Percentiles rank a stretch among this genome's conserved stretches.
Evolutionary conservation across 2,888 invertebrate genomes (phyloP).

Genomic region (Platerodrilus igneus): DNA sequence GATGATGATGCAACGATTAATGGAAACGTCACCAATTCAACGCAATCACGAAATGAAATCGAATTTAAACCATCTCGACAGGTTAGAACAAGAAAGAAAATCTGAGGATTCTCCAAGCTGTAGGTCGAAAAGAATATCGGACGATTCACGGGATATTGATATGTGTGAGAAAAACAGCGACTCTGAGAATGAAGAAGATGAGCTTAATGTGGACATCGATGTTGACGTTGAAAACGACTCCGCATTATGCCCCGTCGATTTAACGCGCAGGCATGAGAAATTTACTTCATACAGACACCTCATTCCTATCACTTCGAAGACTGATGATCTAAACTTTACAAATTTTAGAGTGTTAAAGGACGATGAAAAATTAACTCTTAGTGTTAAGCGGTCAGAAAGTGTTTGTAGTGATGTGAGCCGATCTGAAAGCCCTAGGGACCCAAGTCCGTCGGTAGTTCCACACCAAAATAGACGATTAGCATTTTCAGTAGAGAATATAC

Average conservation of each 20-base stretch:
- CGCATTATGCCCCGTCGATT: slow-evolving; percentile 46
- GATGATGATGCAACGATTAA: slow-evolving; percentile 50
- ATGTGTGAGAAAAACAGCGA: slow-evolving; percentile 39
- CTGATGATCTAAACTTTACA: slow-evolving; percentile 35
- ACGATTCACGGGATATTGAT: slow-evolving; percentile 44
- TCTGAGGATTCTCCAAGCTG: slow-evolving; percentile 38
- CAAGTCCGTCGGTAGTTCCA: slow-evolving; percentile 45
- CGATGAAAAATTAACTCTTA: slow-evolving; percentile 24
- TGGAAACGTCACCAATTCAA: slow-evolving; percentile 37
- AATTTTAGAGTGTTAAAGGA: slow-evolving; percentile 30
- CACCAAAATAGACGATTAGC: slow-evolving; percentile 66
- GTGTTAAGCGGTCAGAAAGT: slow-evolving; percentile 45
- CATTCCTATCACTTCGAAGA: slow-evolving; percentile 34
- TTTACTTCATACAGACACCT: slow-evolving; percentile 39
- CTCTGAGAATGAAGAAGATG: slow-evolving; percentile 35
- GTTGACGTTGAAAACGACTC: slow-evolving; percentile 48
- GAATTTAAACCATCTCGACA: slow-evolving; percentile 20
- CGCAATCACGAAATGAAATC: slow-evolving; percentile 27
- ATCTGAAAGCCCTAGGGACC: slow-evolving; percentile 45
- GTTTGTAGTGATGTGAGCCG: slow-evolving; percentile 48
- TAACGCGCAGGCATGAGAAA: slow-evolving; percentile 45
- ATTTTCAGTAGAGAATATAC: slow-evolving; percentile 86
- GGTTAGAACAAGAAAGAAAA: slow-evolving; percentile 32
- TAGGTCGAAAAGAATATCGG: slow-evolving; percentile 42
- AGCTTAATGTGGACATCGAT: slow-evolving; percentile 39